Base-by-base conservation (phyloP, 1,140 invertebrate genomes). In the Mylabris phalerata region DNA sequence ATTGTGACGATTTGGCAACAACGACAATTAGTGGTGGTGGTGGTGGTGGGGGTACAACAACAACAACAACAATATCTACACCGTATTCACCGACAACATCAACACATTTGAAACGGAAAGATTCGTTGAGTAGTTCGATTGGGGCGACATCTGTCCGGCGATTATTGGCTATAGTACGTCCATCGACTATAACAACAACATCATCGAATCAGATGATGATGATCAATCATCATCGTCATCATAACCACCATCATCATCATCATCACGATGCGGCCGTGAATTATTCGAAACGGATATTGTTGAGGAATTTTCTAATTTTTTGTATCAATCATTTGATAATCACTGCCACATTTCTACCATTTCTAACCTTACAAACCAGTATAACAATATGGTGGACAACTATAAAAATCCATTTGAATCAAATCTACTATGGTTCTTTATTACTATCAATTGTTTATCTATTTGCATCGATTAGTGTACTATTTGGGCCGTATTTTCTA, bases 131-230 rank as follows among this genome's bases (percentile, higher is more conserved):
- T 4, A 86, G 83, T 3, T 85, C 84, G 2, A 82, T 84, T 6
- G 84, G 84, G 0, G 82, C 84, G 0, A 84, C 83, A 0, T 86
- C 84, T 1, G 84, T 88, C 0, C 77, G 83, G 78, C 82, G 1
- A 75, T 84, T 0, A 83, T 83, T 11, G 69, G 77, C 39, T 51
- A 62, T 38, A 59, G 64, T 9, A 19, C 55, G 55, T 40, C 50
- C 39, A 63, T 77, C 3, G 75, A 78, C 41, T 77, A 78, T 4
- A 65, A 75, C 50, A 77, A 59, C 63, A 77, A 55, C 67, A 10
- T 6, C 10, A 40, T 40, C 10, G 39, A 76, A 68, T 27, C 74
- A 68, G 56, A 79, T 72, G 44, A 45, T 45, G 24, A 45, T 13
- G 11, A 45, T 45, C 9, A 13, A 32, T 32, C 4, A 32, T 32